Conservation (phyloP, 2,888 invertebrate genomes). For the Pristionchus japonicus region DNA sequence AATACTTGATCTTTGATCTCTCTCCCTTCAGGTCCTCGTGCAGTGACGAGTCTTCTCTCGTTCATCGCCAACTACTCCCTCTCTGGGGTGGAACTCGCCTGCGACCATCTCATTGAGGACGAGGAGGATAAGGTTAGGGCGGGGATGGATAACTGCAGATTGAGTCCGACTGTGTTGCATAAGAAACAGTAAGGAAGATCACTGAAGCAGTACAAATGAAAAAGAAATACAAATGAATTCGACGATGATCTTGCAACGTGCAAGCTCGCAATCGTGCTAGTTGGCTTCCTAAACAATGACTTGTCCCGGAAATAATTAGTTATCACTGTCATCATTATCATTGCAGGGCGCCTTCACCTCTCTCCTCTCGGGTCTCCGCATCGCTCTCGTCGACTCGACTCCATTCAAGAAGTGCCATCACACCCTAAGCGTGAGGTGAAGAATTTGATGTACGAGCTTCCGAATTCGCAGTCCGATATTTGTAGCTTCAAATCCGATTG, state of each 20-base stretch:
- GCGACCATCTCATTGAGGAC: slow-evolving; percentile 51
- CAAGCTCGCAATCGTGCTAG: no score
- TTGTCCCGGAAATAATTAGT: no score
- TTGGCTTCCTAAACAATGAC: no score
- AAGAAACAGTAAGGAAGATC: no score
- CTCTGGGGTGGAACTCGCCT: slow-evolving; percentile 52
- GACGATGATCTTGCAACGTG: no score
- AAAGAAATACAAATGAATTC: no score
- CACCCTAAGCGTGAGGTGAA: slow-evolving; percentile 50
- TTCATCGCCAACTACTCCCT: slow-evolving; percentile 41
- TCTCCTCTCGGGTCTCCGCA: slow-evolving; percentile 2
- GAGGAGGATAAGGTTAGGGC: background rate
- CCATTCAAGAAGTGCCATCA: slow-evolving; percentile 38
- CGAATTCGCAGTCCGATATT: no score
- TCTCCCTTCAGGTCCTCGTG: background rate
- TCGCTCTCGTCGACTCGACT: slow-evolving; percentile 12
- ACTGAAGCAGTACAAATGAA: no score
- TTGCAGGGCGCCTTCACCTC: background rate
- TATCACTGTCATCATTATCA: no score
- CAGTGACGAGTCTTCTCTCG: background rate
- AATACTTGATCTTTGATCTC: background rate
- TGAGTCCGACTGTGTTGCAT: no score
- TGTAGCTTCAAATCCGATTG: no score
- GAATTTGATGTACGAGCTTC: background rate
- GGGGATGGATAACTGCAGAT: background rate